Percentiles rank a stretch among this genome's conserved stretches.
Evolutionary conservation across 2,113 vertebrate genomes (phyloP).

Genomic region (Antidorcas marsupialis): DNA sequence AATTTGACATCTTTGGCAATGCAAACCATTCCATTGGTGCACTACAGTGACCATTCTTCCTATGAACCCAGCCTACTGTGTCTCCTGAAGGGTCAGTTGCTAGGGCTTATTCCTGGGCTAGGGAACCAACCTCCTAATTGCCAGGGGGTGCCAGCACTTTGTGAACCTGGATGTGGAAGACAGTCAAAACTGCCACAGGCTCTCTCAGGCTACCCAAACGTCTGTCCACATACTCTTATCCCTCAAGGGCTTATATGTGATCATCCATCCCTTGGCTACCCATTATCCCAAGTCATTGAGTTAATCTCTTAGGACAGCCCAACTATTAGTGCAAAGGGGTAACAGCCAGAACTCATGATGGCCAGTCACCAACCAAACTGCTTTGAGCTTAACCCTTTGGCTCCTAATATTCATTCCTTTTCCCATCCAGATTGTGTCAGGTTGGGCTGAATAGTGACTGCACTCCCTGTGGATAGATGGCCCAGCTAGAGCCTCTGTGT

Average conservation of each 20-base stretch:
- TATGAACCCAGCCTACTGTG: background rate
- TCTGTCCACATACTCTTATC: background rate
- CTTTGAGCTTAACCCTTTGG: background rate
- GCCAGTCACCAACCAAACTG: background rate
- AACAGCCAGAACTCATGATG: background rate
- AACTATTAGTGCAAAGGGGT: background rate
- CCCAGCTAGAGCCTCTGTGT: background rate
- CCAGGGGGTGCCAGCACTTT: background rate
- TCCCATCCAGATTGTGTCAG: background rate
- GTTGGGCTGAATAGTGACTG: background rate
- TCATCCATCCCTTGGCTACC: background rate
- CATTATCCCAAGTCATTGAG: background rate
- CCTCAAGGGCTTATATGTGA: background rate
- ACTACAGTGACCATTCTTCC: background rate
- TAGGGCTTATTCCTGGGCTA: background rate
- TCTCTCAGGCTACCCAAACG: background rate
- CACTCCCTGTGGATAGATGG: fast-evolving
- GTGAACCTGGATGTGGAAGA: background rate
- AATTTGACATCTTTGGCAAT: background rate
- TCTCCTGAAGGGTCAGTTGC: background rate
- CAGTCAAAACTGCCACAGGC: background rate
- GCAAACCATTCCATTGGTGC: background rate
- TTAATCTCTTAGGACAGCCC: background rate
- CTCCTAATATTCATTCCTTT: background rate
- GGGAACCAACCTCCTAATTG: background rate